Percentiles rank a stretch among this genome's conserved stretches.
These are phyloP conservation scores for Ammodytes dubius DNA, from an alignment of 2,113 vertebrate genomes.

Conservation along the genomic window DNA sequence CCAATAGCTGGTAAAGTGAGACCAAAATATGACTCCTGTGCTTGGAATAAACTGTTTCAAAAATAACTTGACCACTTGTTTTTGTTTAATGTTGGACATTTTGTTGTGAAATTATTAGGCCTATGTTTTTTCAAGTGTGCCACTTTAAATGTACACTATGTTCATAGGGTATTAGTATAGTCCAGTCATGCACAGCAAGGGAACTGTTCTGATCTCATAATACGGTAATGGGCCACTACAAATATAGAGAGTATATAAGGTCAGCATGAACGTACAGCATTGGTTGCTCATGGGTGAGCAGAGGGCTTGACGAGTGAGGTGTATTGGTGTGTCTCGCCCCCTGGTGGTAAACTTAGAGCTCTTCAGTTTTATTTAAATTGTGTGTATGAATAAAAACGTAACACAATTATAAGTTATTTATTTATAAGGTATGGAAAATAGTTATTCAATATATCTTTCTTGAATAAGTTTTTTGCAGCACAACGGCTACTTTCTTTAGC, in stretches of 20 bases:
- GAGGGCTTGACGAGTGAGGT: not conserved
- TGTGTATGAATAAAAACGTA: not conserved
- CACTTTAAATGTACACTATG: not conserved
- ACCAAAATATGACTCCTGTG: conserved; percentile 79
- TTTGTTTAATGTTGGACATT: not conserved
- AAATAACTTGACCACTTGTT: conserved; percentile 26
- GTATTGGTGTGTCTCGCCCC: conserved; percentile 40
- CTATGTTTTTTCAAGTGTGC: not conserved
- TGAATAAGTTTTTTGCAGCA: not conserved
- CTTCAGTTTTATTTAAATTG: not conserved
- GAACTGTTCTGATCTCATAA: not conserved
- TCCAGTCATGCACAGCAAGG: not conserved
- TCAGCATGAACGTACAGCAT: not conserved
- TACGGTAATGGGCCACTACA: not conserved
- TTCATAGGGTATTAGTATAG: too few species aligned
- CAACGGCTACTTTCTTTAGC: not conserved
- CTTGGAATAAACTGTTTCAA: conserved; percentile 82
- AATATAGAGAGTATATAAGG: not conserved
- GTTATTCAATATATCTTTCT: not conserved
- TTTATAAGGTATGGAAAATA: not conserved
- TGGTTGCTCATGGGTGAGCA: not conserved
- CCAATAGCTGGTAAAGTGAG: conserved; percentile 72
- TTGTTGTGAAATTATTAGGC: not conserved
- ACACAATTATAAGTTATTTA: too few species aligned
- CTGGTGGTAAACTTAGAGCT: conserved; percentile 15